These are phyloP conservation scores for Epinotia brunnichana DNA, from an alignment of 2,888 invertebrate genomes.

Conservation along the genomic window DNA sequence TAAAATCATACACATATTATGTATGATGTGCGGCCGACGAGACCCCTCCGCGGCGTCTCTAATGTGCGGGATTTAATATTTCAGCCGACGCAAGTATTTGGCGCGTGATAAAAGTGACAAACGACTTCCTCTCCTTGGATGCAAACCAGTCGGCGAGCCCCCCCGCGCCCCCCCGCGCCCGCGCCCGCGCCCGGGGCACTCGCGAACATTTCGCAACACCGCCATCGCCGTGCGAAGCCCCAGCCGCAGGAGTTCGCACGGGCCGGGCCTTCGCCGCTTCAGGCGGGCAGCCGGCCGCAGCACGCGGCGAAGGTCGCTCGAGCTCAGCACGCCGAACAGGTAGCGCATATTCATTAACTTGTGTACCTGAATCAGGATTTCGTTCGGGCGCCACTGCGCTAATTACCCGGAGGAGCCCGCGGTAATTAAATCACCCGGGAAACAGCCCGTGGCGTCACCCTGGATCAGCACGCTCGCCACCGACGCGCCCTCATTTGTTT, in stretches of 20 bases:
- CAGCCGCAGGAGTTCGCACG: constrained; percentile 27
- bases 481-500: not conserved
- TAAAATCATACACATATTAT: too few relatives aligned
- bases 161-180: not conserved
- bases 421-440: constrained; percentile 30
- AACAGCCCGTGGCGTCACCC: constrained; percentile 17
- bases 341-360: constrained; percentile 12
- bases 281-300: not conserved
- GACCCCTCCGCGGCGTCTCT: constrained; percentile 19
- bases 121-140: constrained; percentile 43
- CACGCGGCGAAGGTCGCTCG: not conserved
- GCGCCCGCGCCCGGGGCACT: not conserved
- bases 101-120: constrained; percentile 43
- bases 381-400: constrained; percentile 8
- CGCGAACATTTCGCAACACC: constrained; percentile 28
- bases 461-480: not conserved
- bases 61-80: constrained; percentile 40
- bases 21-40: not conserved
- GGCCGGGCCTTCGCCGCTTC: not conserved
- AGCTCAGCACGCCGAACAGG: not conserved
- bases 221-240: constrained; percentile 19
- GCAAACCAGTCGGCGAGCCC: constrained; percentile 26
- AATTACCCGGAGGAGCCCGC: constrained; percentile 22
- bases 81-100: constrained; percentile 38
- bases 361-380: constrained; percentile 1